Conservation (phyloP, 2,888 invertebrate genomes). For the Gisinianus flammeolus region DNA sequence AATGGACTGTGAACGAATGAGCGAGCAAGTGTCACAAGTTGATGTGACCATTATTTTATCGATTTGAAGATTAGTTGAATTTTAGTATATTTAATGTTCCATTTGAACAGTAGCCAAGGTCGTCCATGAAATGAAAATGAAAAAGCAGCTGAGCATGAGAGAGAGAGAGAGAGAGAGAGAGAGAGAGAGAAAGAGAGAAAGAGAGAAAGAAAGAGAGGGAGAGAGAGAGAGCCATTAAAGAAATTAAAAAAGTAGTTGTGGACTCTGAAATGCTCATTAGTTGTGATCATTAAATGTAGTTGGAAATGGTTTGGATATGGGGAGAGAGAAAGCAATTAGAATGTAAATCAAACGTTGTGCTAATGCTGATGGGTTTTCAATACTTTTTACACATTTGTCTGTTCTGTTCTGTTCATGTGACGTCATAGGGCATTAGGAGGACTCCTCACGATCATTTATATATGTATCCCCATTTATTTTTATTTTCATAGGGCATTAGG, state of each 20-base stretch:
- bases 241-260: background rate
- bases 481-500: constrained; percentile 44
- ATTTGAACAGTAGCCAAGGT: background rate
- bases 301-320: background rate
- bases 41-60: background rate
- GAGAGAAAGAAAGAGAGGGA: background rate
- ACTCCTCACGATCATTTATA: background rate
- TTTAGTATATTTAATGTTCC: background rate
- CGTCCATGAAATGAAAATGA: background rate
- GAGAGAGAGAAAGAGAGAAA: background rate
- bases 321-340: background rate
- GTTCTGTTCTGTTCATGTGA: no score
- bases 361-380: background rate
- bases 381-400: background rate
- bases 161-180: background rate
- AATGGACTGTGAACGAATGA: no score
- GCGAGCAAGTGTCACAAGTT: background rate
- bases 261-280: background rate
- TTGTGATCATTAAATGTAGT: background rate
- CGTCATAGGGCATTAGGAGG: background rate
- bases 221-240: background rate
- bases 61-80: background rate
- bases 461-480: no score
- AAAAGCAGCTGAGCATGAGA: background rate
- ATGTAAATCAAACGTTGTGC: background rate